Evolutionary conservation across 1,140 invertebrate genomes (phyloP), one percentile per base, ranked within the genome.

Genomic region (Drosophila paulistorum): DNA sequence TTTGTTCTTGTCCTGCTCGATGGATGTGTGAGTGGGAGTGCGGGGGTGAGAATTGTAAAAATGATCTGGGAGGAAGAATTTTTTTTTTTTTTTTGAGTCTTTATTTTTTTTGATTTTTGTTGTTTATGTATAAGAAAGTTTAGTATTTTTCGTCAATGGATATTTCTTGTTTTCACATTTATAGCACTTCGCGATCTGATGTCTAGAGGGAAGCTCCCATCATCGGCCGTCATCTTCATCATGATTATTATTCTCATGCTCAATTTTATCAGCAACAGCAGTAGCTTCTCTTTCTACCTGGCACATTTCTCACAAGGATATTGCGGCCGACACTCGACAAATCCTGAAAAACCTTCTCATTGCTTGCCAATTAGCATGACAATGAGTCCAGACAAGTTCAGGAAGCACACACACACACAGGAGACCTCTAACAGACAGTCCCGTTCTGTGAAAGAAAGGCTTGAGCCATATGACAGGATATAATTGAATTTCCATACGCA

Each of bases 281-380:
- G 9, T 10, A 33, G 6, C 58, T 39, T 51, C 37, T 42, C 39
- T 13, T 37, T 9, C 20, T 51, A 68, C 63, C 68, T 59, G 37
- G n/a, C 60, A 26, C 7, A 39, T 45, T 41, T 23, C 60, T 9
- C 35, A 26, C 45, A 51, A 51, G 45, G 45, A 51, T 51, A 51
- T 51, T n/a, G 45, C 45, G 45, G n/a, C 45, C 45, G 41, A 63
- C 45, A 45, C 48, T 69, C 54, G 35, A 57, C 20, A 37, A 45
- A 14, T 11, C 3, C 17, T 13, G 4, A 14, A 45, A 37, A 54
- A 62, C n/a, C 45, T 65, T 61, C 73, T 61, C 68, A 57, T 60
- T 11, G 51, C 42, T 37, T 41, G 58, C 65, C 83, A 87, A 87
- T 87, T 87, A 87, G 83, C 83, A 87, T 87, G 84, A 89, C 83